Evolutionary conservation across 2,113 vertebrate species (phyloP).

Genomic region (Macquaria australasica): DNA sequence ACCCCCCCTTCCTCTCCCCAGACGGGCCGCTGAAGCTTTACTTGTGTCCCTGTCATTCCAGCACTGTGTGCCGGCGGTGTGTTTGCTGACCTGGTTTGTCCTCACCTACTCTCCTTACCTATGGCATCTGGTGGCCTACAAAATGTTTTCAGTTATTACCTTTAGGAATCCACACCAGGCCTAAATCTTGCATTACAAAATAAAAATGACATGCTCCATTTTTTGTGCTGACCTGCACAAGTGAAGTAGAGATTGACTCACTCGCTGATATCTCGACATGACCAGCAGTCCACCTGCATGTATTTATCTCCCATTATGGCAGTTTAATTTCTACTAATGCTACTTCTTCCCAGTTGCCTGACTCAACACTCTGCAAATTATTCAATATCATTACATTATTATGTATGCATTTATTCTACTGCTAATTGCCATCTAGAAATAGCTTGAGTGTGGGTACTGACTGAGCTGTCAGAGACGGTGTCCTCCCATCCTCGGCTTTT

Average conservation of each 20-base stretch:
- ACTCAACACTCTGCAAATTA: slow-evolving; percentile 21
- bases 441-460: slow-evolving; percentile 52
- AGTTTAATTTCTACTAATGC: background rate
- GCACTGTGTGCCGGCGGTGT: slow-evolving; percentile 8
- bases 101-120: slow-evolving; percentile 44
- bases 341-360: slow-evolving; percentile 15
- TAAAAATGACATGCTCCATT: background rate
- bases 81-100: slow-evolving; percentile 19
- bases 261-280: background rate
- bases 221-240: background rate
- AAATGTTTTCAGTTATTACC: slow-evolving; percentile 17
- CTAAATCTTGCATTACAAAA: background rate
- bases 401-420: slow-evolving; percentile 56
- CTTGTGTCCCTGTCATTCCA: slow-evolving; percentile 43
- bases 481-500: slow-evolving; percentile 31
- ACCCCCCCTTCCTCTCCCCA: slow-evolving; percentile 12
- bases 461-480: slow-evolving; percentile 35
- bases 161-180: background rate
- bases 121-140: slow-evolving; percentile 43
- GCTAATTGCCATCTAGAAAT: slow-evolving; percentile 64
- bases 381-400: slow-evolving; percentile 22
- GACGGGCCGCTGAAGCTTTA: slow-evolving; percentile 53
- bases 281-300: background rate
- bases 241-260: background rate
- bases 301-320: background rate